phyloP scores from a whole-genome alignment of 2,888 invertebrate species.

The Enchytraeus crypticus region DNA sequence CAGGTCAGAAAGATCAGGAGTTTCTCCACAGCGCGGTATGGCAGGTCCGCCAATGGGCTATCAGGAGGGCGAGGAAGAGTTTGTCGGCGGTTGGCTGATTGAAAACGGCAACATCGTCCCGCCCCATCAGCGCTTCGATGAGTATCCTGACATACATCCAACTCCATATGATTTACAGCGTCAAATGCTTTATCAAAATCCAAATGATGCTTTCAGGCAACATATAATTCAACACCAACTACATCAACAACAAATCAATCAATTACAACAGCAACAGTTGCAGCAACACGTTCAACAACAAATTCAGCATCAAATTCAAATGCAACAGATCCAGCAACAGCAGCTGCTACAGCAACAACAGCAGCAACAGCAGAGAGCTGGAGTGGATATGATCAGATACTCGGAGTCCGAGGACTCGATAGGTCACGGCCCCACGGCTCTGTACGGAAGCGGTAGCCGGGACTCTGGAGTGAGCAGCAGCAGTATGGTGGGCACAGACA shows the following conservation, averaged over 20 bases:
- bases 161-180: background rate
- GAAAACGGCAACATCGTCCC: background rate
- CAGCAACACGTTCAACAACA: too few species aligned
- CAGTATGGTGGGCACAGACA: conserved; percentile 7
- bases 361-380: too few species aligned
- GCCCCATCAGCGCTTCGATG: background rate
- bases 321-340: background rate
- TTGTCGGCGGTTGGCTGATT: background rate
- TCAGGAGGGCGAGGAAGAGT: too few species aligned
- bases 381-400: too few species aligned
- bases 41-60: too few species aligned
- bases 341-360: too few species aligned
- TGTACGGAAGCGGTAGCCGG: conserved; percentile 12
- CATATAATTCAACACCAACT: too few species aligned
- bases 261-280: too few species aligned
- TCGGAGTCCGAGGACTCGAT: conserved; percentile 44
- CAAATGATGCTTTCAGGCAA: conserved; percentile 15
- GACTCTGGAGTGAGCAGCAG: conserved; percentile 19
- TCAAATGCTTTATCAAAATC: background rate
- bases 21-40: too few species aligned
- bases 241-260: too few species aligned
- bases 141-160: conserved; percentile 3
- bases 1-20: too few species aligned
- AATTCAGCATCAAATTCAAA: background rate
- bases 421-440: conserved; percentile 32